Evolutionary conservation across 2,113 vertebrate species (phyloP).

Genomic region (Nymphicus hollandicus): DNA sequence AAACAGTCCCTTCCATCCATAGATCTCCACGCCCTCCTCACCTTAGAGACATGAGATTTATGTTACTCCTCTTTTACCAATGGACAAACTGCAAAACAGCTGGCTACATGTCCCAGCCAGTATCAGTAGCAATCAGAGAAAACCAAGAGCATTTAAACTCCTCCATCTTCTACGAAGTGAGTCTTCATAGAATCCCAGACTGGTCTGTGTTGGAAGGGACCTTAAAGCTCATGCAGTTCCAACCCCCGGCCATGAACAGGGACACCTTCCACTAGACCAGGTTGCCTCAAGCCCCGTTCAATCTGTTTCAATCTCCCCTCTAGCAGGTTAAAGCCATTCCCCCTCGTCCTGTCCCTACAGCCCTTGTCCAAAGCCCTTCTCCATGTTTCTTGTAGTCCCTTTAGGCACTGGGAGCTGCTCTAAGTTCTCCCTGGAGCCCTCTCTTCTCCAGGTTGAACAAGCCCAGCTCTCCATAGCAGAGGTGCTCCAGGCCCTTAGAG

Average conservation of each 20-base stretch:
- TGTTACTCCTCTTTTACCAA: neutral
- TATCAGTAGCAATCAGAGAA: neutral
- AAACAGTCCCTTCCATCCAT: neutral
- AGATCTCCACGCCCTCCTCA: neutral
- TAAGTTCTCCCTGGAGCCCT: neutral
- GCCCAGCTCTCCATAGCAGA: neutral
- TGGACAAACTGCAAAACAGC: neutral
- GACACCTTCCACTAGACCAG: neutral
- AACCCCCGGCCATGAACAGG: neutral
- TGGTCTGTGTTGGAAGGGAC: neutral
- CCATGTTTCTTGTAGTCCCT: neutral
- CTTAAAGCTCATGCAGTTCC: neutral
- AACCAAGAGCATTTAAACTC: neutral
- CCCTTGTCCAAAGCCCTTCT: neutral
- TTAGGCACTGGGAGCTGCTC: neutral
- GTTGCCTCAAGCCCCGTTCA: neutral
- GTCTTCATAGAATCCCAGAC: neutral
- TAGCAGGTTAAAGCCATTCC: neutral
- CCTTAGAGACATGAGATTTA: neutral
- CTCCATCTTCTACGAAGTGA: neutral
- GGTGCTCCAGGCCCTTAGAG: neutral
- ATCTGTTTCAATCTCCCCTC: neutral
- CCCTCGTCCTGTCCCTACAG: neutral
- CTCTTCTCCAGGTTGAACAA: neutral
- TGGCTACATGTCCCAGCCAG: fast-evolving